Evolutionary conservation across 2,888 invertebrate species (phyloP).

Genomic region (Scelioninae gen. 2): DNA sequence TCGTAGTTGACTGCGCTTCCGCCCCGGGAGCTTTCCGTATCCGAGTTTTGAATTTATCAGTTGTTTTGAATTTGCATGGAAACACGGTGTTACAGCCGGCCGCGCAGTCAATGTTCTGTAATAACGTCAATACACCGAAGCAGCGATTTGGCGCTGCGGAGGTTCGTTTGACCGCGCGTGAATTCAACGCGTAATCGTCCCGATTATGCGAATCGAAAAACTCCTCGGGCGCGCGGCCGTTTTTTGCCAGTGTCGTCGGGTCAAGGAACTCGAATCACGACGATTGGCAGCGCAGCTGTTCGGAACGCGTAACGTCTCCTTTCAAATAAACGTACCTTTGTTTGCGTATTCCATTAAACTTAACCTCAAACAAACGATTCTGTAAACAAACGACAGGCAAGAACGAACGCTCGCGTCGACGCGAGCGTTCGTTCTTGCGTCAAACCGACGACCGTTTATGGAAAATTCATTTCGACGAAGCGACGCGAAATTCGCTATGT

Average conservation of each 20-base stretch:
- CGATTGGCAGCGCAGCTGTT: constrained; percentile 37
- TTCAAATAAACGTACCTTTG: too few relatives aligned
- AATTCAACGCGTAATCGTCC: constrained; percentile 59
- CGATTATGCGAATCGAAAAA: constrained; percentile 60
- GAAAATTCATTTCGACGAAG: constrained; percentile 9
- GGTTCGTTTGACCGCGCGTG: constrained; percentile 59
- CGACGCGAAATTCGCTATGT: constrained; percentile 10
- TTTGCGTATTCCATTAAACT: too few relatives aligned
- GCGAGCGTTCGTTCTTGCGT: too few relatives aligned
- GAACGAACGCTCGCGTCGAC: too few relatives aligned
- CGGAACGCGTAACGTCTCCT: constrained; percentile 12
- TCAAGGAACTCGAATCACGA: constrained; percentile 51
- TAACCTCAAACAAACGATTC: too few relatives aligned
- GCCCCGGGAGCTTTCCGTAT: constrained; percentile 56
- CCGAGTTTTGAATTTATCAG: constrained; percentile 56
- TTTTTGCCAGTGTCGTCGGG: constrained; percentile 50
- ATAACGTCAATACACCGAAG: constrained; percentile 58
- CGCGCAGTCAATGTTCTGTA: constrained; percentile 58
- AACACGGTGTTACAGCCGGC: constrained; percentile 57
- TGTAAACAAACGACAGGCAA: too few relatives aligned
- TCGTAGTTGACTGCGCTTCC: constrained; percentile 55
- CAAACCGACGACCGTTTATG: too few relatives aligned
- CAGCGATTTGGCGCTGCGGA: constrained; percentile 54
- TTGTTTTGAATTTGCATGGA: constrained; percentile 58
- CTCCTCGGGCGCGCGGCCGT: constrained; percentile 55